phyloP scores from a whole-genome alignment of 2,888 invertebrate genomes.

The Pyrochroa serraticornis region DNA sequence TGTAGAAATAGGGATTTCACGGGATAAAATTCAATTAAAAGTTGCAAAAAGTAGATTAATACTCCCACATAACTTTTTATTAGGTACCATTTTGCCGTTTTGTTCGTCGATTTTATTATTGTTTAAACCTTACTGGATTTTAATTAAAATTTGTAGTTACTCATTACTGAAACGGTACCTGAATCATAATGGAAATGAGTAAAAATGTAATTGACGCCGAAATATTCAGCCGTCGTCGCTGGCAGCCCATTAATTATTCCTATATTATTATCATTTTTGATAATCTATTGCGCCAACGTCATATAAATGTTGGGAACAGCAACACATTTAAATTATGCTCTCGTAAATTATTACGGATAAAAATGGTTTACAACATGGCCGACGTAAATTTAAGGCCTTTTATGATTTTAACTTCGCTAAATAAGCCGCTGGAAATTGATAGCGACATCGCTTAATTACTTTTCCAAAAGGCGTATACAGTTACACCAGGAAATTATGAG shows the following conservation, averaged over 20 bases:
- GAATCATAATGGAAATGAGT: too few relatives aligned
- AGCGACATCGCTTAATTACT: constrained; percentile 26
- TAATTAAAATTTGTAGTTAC: constrained; percentile 5
- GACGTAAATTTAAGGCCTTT: constrained; percentile 27
- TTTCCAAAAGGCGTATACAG: constrained; percentile 16
- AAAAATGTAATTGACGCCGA: too few relatives aligned
- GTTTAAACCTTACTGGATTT: not conserved
- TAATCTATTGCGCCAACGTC: constrained; percentile 25
- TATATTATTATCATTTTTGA: constrained; percentile 27
- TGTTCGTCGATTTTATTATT: not conserved
- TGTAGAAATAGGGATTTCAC: too few relatives aligned
- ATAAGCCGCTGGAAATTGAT: constrained; percentile 27
- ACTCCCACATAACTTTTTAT: too few relatives aligned
- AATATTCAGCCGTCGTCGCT: constrained; percentile 1
- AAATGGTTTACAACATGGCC: constrained; percentile 27
- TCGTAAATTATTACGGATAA: constrained; percentile 27
- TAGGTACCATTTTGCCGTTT: not conserved
- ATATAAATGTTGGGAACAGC: constrained; percentile 30
- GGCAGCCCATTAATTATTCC: constrained; percentile 22
- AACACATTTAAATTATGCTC: constrained; percentile 30
- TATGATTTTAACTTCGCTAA: constrained; percentile 27
- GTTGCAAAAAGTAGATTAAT: too few relatives aligned
- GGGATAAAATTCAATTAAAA: too few relatives aligned
- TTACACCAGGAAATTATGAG: constrained; percentile 1
- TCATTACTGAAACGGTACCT: not conserved